Evolutionary conservation across 2,888 invertebrate genomes (phyloP).

Genomic region (Drosophila pegasa): DNA sequence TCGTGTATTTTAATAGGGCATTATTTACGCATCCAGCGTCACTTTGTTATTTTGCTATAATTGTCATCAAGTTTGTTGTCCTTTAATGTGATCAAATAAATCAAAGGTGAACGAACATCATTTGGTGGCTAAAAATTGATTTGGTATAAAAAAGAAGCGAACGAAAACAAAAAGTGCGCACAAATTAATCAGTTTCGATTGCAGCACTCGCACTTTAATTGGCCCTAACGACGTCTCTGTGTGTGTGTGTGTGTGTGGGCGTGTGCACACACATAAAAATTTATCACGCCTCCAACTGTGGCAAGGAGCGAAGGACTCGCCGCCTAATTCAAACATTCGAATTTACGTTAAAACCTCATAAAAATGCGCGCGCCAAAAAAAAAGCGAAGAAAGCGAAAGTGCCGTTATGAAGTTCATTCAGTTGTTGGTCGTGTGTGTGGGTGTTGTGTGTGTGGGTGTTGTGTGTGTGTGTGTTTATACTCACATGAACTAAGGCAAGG

Average conservation of each 20-base stretch:
- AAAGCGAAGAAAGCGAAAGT: conserved; percentile 24
- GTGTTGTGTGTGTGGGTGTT: background rate
- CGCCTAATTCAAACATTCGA: conserved; percentile 66
- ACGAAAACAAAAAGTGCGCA: background rate
- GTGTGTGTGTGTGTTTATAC: conserved; percentile 35
- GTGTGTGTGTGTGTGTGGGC: background rate
- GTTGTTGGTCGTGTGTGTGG: conserved; percentile 5
- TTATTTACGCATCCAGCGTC: background rate
- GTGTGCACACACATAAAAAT: conserved; percentile 57
- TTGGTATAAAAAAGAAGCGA: conserved; percentile 13
- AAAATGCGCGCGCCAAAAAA: conserved; percentile 52
- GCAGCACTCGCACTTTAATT: conserved; percentile 46
- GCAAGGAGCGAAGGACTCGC: conserved; percentile 31
- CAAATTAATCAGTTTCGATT: conserved; percentile 61
- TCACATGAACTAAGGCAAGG: conserved; percentile 51
- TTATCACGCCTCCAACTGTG: conserved; percentile 49
- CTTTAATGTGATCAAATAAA: conserved; percentile 26
- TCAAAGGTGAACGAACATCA: conserved; percentile 17
- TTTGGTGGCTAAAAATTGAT: conserved; percentile 9
- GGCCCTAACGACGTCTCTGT: conserved; percentile 32
- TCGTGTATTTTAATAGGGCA: background rate
- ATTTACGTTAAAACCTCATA: conserved; percentile 71
- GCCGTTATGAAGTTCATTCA: conserved; percentile 58
- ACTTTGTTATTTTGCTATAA: background rate
- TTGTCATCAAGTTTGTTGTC: background rate